Evolutionary conservation across 37 sponge, comb jelly and placozoan species (phyloP).

Genomic region (Lycopodina hypogea): DNA sequence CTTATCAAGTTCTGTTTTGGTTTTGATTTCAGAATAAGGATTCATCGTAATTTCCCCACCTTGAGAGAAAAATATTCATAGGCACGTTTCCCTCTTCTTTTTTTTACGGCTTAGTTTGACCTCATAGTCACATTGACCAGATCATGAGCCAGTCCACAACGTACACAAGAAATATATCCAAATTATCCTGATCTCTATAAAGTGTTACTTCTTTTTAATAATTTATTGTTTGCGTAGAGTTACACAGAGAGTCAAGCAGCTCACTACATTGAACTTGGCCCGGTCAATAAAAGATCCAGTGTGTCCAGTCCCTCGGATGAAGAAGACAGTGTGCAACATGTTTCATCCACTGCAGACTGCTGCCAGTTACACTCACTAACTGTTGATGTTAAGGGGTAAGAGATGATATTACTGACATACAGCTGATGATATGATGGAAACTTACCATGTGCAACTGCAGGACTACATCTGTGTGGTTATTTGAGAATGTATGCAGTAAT

Average conservation of each 20-base stretch:
- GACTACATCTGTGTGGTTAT: background rate
- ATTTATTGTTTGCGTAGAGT: conserved; percentile 13
- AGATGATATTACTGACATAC: background rate
- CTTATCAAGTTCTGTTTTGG: background rate
- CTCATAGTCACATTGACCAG: no score
- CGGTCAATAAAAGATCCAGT: conserved; percentile 16
- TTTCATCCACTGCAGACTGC: conserved; percentile 21
- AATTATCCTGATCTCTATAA: no score
- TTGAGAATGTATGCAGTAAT: background rate
- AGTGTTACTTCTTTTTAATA: no score
- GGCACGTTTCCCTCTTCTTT: no score
- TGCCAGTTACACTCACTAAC: background rate
- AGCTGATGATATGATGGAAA: background rate
- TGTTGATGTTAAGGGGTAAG: no score
- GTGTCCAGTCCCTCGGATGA: conserved; percentile 16
- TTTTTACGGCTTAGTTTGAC: no score
- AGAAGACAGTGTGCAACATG: conserved; percentile 19
- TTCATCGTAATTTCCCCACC: no score
- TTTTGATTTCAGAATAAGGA: no score
- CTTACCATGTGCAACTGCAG: background rate
- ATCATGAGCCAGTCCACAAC: no score
- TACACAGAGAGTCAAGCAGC: conserved; percentile 18
- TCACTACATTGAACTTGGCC: conserved; percentile 27
- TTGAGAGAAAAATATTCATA: no score
- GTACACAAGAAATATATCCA: no score